Conservation (phyloP, 2,113 vertebrate genomes). For the Campylomormyrus numenius region DNA sequence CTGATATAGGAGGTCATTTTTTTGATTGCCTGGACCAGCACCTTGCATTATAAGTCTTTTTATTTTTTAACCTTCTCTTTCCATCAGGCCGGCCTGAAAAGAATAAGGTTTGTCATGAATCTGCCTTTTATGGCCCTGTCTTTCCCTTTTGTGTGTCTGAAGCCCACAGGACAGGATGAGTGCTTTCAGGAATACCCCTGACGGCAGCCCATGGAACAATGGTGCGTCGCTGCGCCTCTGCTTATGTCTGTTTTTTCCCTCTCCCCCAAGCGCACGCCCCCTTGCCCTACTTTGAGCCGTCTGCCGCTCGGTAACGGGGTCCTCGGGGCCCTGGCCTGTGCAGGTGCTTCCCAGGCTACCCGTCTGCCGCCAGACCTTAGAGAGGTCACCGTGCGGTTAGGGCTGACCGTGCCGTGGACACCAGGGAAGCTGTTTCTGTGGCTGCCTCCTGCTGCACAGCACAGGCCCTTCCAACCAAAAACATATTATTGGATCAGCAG, state of each 20-base stretch:
- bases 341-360: neutral
- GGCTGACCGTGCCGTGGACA: neutral
- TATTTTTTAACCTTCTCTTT: conserved; percentile 26
- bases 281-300: neutral
- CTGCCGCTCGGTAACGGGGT: neutral
- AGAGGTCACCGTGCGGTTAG: neutral
- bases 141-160: conserved; percentile 15
- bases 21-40: conserved; percentile 32
- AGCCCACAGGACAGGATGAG: neutral
- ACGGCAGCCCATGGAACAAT: neutral
- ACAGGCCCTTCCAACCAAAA: neutral
- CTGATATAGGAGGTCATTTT: conserved; percentile 25
- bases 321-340: neutral
- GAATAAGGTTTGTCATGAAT: conserved; percentile 16
- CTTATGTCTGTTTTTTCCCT: neutral
- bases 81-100: conserved; percentile 18
- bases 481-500: neutral
- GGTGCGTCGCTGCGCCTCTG: neutral
- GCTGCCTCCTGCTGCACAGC: neutral
- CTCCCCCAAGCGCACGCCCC: neutral
- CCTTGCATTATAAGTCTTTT: conserved; percentile 28
- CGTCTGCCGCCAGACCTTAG: neutral
- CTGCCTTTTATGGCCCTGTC: conserved; percentile 14
- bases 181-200: neutral
- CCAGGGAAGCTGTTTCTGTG: neutral